phyloP scores from a whole-genome alignment of 2,113 vertebrate genomes.

The Choloepus hoffmanni region DNA sequence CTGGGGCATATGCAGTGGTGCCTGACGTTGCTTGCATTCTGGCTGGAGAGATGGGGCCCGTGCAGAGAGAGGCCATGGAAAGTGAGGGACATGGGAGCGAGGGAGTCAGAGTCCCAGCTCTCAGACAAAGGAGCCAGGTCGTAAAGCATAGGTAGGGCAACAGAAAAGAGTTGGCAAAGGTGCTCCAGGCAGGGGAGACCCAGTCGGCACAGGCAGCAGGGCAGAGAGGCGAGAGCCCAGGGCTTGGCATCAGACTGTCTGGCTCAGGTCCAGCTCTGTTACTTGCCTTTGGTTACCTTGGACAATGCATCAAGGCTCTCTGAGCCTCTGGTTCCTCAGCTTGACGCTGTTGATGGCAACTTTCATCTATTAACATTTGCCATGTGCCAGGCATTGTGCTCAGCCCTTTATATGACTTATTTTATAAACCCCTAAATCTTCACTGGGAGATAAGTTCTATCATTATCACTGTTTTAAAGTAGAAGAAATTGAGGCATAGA shows the following conservation, averaged over 20 bases:
- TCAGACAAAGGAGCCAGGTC: background rate
- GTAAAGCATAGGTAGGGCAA: background rate
- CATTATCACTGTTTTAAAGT: background rate
- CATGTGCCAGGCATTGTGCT: background rate
- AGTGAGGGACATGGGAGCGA: too few relatives aligned
- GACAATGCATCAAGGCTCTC: background rate
- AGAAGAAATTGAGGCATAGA: background rate
- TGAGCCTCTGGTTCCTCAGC: background rate
- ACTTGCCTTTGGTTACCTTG: background rate
- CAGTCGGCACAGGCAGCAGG: background rate
- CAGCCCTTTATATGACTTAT: background rate
- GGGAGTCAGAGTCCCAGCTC: background rate
- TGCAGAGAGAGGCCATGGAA: background rate
- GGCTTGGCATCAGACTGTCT: background rate
- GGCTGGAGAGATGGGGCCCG: background rate
- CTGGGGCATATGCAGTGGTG: accelerated
- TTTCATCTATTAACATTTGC: too few relatives aligned
- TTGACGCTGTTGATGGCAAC: background rate
- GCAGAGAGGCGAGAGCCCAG: too few relatives aligned
- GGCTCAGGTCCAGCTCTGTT: background rate
- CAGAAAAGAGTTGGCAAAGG: background rate
- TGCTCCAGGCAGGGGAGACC: background rate
- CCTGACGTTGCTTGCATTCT: background rate
- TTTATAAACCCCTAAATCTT: background rate
- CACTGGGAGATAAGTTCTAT: background rate